phyloP scores from a whole-genome alignment of 1,140 invertebrate genomes.

The Choristoneura fumiferana region DNA sequence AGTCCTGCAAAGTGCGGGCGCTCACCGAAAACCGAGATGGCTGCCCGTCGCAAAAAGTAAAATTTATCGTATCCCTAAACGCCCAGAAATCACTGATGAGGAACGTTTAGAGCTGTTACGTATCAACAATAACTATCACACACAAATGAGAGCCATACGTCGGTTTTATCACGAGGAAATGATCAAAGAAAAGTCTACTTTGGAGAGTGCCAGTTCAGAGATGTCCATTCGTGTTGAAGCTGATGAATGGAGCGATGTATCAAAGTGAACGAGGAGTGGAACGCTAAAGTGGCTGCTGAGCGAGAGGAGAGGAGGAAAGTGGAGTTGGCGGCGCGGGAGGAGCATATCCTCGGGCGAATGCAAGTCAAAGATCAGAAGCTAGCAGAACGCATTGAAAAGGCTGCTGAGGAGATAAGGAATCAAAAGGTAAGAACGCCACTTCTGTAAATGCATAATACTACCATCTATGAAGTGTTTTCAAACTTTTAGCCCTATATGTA shows the following conservation, averaged over 20 bases:
- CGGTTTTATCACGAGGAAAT: slow-evolving; percentile 73
- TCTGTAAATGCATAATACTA: too few relatives aligned
- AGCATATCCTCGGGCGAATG: slow-evolving; percentile 69
- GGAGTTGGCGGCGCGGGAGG: slow-evolving; percentile 71
- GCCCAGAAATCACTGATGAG: slow-evolving; percentile 79
- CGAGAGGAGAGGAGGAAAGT: slow-evolving; percentile 79
- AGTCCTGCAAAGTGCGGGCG: slow-evolving; percentile 52
- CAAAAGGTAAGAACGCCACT: slow-evolving; percentile 58
- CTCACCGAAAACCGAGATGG: slow-evolving; percentile 87
- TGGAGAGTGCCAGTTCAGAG: slow-evolving; percentile 71
- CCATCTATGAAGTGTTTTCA: too few relatives aligned
- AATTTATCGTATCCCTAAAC: slow-evolving; percentile 84
- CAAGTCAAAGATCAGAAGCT: slow-evolving; percentile 66
- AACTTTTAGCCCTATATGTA: too few relatives aligned
- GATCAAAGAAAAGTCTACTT: slow-evolving; percentile 53
- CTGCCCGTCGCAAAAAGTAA: slow-evolving; percentile 88
- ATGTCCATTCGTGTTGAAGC: slow-evolving; percentile 79
- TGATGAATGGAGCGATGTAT: slow-evolving; percentile 82
- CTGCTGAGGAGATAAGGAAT: slow-evolving; percentile 60
- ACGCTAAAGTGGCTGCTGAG: slow-evolving; percentile 79
- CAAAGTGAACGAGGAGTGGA: slow-evolving; percentile 86
- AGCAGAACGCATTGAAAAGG: slow-evolving; percentile 75
- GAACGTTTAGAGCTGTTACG: slow-evolving; percentile 82
- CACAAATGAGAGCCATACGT: slow-evolving; percentile 69
- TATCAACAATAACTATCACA: slow-evolving; percentile 84